Evolutionary conservation across 1,140 invertebrate species (phyloP).

Genomic region (Oncopeltus fasciatus): DNA sequence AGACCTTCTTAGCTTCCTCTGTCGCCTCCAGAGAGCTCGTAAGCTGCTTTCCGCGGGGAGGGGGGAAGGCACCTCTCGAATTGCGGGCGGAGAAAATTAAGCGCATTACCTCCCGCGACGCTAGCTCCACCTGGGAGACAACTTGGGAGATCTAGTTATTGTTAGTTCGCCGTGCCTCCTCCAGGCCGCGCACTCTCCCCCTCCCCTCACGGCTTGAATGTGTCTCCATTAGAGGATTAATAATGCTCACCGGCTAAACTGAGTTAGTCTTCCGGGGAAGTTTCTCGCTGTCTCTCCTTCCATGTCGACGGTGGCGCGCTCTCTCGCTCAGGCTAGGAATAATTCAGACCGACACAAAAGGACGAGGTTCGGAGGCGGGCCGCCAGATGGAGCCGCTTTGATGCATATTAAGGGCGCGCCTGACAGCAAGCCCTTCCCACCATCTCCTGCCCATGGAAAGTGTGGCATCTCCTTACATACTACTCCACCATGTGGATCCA

Average conservation of each 20-base stretch:
- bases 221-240: conserved; percentile 8
- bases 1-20: not conserved
- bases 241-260: not conserved
- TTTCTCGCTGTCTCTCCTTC: not conserved
- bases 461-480: no score
- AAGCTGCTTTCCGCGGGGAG: not conserved
- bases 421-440: no score
- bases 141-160: not conserved
- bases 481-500: no score
- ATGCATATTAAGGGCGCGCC: not conserved
- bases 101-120: conserved; percentile 6
- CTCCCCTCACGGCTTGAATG: not conserved
- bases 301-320: no score
- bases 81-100: conserved; percentile 7
- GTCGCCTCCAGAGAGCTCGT: no score
- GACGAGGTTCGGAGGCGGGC: not conserved
- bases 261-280: not conserved
- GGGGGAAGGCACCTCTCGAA: not conserved
- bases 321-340: not conserved
- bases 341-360: conserved; percentile 6
- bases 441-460: no score
- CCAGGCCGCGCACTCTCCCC: not conserved
- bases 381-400: not conserved
- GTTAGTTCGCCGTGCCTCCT: not conserved
- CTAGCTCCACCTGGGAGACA: not conserved